A percentile compares a stretch with the other conserved stretches of the same genome.
These are phyloP conservation scores for Chesias legatella DNA, from an alignment of 2,888 invertebrate genomes.

Conservation along the genomic window DNA sequence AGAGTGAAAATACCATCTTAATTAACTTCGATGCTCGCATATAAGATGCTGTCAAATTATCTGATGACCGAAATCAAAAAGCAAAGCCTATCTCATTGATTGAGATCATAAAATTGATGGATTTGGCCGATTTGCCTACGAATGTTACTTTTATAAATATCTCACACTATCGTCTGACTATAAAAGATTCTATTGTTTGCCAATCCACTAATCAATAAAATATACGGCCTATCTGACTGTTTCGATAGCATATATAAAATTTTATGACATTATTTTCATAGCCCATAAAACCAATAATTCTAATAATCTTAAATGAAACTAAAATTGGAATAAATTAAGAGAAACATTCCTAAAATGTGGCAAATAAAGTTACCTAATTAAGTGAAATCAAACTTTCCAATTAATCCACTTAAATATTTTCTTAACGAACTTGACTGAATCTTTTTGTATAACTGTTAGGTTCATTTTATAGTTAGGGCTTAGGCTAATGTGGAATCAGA, in stretches of 20 bases:
- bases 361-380: background rate
- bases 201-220: no score
- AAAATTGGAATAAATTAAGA: background rate
- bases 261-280: background rate
- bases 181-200: no score
- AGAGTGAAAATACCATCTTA: no score
- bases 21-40: conserved; percentile 1
- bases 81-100: conserved; percentile 19
- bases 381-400: background rate
- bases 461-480: background rate
- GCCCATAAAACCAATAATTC: background rate
- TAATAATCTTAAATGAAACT: background rate
- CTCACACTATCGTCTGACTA: no score
- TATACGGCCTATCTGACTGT: no score
- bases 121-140: background rate
- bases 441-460: background rate
- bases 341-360: background rate
- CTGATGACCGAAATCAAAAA: conserved; percentile 26
- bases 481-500: no score
- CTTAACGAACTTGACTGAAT: background rate
- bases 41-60: conserved; percentile 15
- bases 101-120: conserved; percentile 10
- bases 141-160: background rate
- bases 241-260: no score
- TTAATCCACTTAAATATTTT: background rate